Percentiles rank a stretch among this genome's conserved stretches.
Evolutionary conservation across 1,140 invertebrate species (phyloP).

Genomic region (Macrotrachela quadricornifera): DNA sequence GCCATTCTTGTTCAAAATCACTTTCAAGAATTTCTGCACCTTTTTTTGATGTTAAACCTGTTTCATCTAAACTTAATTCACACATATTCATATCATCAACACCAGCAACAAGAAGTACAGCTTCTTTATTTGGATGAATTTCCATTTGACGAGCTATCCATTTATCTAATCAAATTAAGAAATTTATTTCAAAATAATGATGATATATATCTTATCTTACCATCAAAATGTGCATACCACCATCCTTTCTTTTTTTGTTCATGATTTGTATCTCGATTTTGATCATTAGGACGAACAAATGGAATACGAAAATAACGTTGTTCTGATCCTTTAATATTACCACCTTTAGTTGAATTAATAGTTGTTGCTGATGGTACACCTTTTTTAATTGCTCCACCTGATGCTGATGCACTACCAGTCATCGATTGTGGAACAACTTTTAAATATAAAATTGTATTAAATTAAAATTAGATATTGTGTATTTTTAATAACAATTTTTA

Average conservation of each 20-base stretch:
- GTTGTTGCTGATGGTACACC: neutral
- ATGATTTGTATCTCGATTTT: slow-evolving; percentile 22
- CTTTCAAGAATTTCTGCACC: slow-evolving; percentile 77
- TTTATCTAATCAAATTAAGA: slow-evolving; percentile 26
- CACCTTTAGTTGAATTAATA: neutral
- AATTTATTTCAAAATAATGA: too few relatives aligned
- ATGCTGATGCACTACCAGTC: neutral
- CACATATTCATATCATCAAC: slow-evolving; percentile 96
- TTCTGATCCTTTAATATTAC: slow-evolving; percentile 10
- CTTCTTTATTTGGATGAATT: slow-evolving; percentile 58
- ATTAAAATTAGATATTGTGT: too few relatives aligned
- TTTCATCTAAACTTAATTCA: slow-evolving; percentile 78
- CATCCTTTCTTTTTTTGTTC: slow-evolving; percentile 41
- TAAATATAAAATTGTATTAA: too few relatives aligned
- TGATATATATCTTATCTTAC: too few relatives aligned
- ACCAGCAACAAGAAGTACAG: slow-evolving; percentile 35
- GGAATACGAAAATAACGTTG: slow-evolving; percentile 83
- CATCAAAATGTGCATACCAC: slow-evolving; percentile 96
- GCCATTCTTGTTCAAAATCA: slow-evolving; percentile 30
- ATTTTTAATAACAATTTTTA: too few relatives aligned
- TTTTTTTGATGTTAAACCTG: slow-evolving; percentile 73
- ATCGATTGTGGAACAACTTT: too few relatives aligned
- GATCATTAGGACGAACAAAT: slow-evolving; percentile 47
- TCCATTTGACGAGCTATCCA: slow-evolving; percentile 95
- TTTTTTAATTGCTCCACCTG: neutral